phyloP scores from a whole-genome alignment of 2,113 vertebrate genomes.

The Python bivittatus region DNA sequence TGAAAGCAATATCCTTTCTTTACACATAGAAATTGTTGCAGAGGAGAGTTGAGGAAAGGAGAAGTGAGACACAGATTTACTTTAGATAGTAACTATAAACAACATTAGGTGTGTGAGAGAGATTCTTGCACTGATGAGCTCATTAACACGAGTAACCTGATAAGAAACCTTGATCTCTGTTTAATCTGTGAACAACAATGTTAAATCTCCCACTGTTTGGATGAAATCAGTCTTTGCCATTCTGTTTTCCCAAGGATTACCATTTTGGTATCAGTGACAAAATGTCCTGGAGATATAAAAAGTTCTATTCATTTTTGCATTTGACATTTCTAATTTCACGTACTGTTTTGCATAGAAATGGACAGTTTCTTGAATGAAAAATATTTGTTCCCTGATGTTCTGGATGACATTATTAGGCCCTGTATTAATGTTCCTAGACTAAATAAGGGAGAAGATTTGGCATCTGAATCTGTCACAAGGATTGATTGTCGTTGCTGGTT shows the following conservation, averaged over 20 bases:
- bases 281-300: neutral
- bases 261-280: neutral
- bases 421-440: neutral
- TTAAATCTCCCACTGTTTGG: neutral
- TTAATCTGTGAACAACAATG: neutral
- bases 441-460: neutral
- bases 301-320: neutral
- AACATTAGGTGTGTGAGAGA: neutral
- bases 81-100: neutral
- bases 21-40: neutral
- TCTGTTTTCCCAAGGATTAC: neutral
- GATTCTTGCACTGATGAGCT: neutral
- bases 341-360: neutral
- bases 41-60: neutral
- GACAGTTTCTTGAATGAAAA: neutral
- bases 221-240: neutral
- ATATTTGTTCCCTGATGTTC: neutral
- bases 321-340: neutral
- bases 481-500: neutral
- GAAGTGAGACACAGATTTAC: neutral
- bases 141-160: neutral
- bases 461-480: neutral
- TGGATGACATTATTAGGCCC: neutral
- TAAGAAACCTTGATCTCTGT: neutral
- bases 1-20: neutral